Conservation (phyloP, 2,797 vertebrate species). For the Sus cebifrons region DNA sequence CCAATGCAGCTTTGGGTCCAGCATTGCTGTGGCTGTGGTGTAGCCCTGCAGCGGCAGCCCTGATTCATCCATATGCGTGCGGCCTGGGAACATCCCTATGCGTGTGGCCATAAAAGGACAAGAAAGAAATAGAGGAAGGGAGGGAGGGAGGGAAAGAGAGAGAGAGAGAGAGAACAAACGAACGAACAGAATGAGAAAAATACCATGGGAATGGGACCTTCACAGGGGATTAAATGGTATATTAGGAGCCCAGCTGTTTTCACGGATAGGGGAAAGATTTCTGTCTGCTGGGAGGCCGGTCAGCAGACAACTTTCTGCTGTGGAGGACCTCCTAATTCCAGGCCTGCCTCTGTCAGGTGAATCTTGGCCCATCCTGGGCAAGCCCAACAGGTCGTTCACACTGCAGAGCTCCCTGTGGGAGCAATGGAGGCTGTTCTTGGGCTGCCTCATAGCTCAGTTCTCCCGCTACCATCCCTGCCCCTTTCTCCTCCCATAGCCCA, state of each 20-base stretch:
- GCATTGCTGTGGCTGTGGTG: too few relatives aligned
- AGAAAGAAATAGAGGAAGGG: too few relatives aligned
- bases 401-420: rapidly evolving
- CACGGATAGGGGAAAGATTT: not conserved
- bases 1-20: too few relatives aligned
- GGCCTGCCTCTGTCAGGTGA: not conserved
- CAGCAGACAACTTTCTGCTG: not conserved
- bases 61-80: too few relatives aligned
- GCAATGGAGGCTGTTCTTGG: too few relatives aligned
- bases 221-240: not conserved
- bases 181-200: too few relatives aligned
- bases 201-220: not conserved
- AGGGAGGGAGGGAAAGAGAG: too few relatives aligned
- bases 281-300: not conserved
- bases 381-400: not conserved
- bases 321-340: not conserved
- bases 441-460: not conserved
- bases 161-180: too few relatives aligned
- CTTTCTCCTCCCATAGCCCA: not conserved
- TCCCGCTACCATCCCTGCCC: not conserved
- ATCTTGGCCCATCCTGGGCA: not conserved
- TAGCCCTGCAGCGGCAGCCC: too few relatives aligned
- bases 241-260: not conserved
- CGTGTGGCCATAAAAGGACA: too few relatives aligned
- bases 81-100: too few relatives aligned